Evolutionary conservation across 2,797 vertebrate species (phyloP), one percentile per base, ranked within the genome.

Genomic region (Hephaestus fuliginosus): DNA sequence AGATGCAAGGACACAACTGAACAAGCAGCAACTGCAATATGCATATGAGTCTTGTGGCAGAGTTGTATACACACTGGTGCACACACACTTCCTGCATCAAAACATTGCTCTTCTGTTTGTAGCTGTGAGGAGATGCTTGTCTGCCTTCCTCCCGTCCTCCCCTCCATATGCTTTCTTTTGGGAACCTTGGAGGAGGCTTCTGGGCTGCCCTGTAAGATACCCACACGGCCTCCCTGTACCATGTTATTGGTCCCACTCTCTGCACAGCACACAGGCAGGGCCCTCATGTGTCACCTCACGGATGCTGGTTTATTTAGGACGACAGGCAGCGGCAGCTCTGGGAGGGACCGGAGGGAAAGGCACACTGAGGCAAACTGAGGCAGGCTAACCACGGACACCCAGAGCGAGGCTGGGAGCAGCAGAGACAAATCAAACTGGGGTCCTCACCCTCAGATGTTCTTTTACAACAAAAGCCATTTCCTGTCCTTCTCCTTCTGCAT

Each of bases 401-500:
- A 48, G 43, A 76, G 83, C 69, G 2, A 46, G n/a, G 48, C 78
- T 33, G 14, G 46, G 30, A 76, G 66, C 68, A 67, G 55, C 44
- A 69, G 79, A 79, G 70, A 39, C 65, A 48, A 74, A 72, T 73
- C 69, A 82, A 86, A 78, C 70, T 17, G 85, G 58, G 86, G 81
- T 88, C 78, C 58, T 87, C 86, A 87, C 83, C 83, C 88, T 86
- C 82, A 72, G 83, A 89, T 91, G 89, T 86, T 91, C 89, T 91
- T 92, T 91, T 91, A 82, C 48, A 75, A 89, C 68, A 85, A 73
- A 77, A 87, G 71, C 74, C 76, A 67, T 82, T 41, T 74, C 25
- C 63, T 0, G 48, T 67, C 57, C 39, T 30, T 65, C 46, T 58
- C 30, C 43, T 17, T 33, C 30, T 25, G 41, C 12, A 53, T 57